phyloP scores from a whole-genome alignment of 2,888 invertebrate species.

The Cylloceria caligata region DNA sequence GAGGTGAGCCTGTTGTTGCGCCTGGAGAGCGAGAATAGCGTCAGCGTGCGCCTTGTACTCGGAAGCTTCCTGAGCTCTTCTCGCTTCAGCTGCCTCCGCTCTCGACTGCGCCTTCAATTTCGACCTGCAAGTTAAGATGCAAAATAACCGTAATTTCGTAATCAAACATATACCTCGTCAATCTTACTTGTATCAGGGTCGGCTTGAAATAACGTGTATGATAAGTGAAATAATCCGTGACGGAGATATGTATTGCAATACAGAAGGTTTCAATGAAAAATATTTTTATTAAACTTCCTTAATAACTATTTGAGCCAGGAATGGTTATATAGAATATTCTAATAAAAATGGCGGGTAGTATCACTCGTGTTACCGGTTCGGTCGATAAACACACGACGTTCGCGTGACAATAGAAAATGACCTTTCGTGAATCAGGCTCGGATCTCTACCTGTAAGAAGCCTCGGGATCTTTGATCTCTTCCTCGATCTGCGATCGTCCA shows the following conservation, averaged over 20 bases:
- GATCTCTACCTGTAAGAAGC: constrained; percentile 76
- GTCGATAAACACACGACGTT: constrained; percentile 6
- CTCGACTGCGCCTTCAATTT: constrained; percentile 79
- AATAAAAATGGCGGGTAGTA: constrained; percentile 10
- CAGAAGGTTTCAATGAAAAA: not conserved
- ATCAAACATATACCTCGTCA: not conserved
- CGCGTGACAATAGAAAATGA: constrained; percentile 5
- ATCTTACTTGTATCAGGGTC: not conserved
- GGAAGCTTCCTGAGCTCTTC: constrained; percentile 80
- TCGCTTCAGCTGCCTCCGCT: constrained; percentile 79
- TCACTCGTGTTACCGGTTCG: not conserved
- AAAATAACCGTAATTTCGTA: not conserved
- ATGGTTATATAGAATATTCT: not conserved
- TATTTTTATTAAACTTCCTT: constrained; percentile 14
- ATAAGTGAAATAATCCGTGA: not conserved
- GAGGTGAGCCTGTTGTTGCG: constrained; percentile 81
- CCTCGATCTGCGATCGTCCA: constrained; percentile 78
- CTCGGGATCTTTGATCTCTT: constrained; percentile 79
- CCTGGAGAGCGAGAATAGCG: constrained; percentile 81
- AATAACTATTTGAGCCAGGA: constrained; percentile 24
- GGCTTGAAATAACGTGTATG: not conserved
- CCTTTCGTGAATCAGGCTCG: not conserved
- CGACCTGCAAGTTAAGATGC: constrained; percentile 74
- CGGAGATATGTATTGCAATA: not conserved
- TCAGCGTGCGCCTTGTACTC: constrained; percentile 83